phyloP scores from a whole-genome alignment of 2,888 invertebrate species.

The Tachina fera region DNA sequence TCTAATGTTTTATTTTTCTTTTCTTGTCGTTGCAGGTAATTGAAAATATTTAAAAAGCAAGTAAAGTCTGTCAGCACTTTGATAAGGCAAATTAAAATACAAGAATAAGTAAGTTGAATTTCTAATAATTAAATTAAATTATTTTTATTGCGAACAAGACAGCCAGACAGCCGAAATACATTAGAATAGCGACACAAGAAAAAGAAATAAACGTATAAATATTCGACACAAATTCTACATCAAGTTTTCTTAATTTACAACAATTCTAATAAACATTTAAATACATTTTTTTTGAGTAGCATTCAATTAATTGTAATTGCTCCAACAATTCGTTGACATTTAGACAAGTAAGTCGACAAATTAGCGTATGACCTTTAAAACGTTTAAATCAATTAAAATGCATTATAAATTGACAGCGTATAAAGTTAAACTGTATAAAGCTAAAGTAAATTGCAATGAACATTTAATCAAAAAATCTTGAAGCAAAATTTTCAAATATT shows the following conservation, averaged over 20 bases:
- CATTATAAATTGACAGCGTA: conserved; percentile 37
- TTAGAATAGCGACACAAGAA: not conserved
- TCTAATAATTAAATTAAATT: conserved; percentile 27
- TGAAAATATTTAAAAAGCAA: conserved; percentile 33
- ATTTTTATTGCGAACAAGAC: conserved; percentile 4
- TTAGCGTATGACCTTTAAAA: conserved; percentile 56
- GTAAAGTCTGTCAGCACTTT: conserved; percentile 46
- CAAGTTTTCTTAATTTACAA: not conserved
- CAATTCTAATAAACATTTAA: not conserved
- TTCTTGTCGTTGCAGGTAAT: conserved; percentile 58
- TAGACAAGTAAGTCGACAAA: conserved; percentile 59
- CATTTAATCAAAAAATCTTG: conserved; percentile 16
- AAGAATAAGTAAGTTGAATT: conserved; percentile 14
- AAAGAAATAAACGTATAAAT: too few species aligned
- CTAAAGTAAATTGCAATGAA: not conserved
- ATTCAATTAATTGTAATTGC: not conserved
- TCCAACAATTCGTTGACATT: conserved; percentile 53
- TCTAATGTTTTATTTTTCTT: not conserved
- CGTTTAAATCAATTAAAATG: conserved; percentile 46
- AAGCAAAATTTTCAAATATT: not conserved
- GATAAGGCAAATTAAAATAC: not conserved
- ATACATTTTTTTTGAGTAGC: not conserved
- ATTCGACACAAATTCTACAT: not conserved
- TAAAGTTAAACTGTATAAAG: not conserved
- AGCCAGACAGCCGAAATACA: conserved; percentile 6